Evolutionary conservation across 2,888 invertebrate genomes (phyloP).

Genomic region (Phaonia tiefii): DNA sequence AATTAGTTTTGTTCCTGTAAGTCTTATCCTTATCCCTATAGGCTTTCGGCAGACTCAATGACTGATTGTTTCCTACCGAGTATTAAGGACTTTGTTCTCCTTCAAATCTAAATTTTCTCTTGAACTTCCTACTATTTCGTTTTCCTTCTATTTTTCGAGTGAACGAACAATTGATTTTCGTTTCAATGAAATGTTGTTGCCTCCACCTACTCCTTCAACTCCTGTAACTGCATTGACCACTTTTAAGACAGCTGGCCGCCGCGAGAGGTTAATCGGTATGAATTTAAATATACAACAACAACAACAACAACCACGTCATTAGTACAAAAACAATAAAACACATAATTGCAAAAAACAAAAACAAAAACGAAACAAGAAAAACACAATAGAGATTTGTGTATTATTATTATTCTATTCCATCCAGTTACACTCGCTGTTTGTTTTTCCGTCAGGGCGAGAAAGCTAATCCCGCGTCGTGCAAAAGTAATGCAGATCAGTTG

Average conservation of each 20-base stretch:
- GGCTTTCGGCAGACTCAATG: no score
- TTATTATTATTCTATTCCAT: constrained; percentile 10
- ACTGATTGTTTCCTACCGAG: no score
- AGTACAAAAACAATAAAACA: background rate
- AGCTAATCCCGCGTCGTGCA: background rate
- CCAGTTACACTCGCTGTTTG: background rate
- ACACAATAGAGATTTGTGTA: constrained; percentile 21
- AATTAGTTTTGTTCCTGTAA: no score
- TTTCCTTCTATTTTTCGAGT: background rate
- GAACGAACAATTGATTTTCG: background rate
- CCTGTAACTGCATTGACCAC: constrained; percentile 15
- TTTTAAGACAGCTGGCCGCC: constrained; percentile 7
- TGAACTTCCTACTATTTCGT: background rate
- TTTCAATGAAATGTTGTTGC: background rate
- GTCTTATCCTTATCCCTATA: no score
- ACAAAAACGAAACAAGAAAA: constrained; percentile 7
- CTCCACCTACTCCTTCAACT: no score
- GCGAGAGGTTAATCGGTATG: constrained; percentile 30
- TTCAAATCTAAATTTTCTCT: no score
- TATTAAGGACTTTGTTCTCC: no score
- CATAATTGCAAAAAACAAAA: background rate
- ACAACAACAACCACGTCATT: no score
- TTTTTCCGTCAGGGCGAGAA: background rate
- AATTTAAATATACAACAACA: constrained; percentile 15
- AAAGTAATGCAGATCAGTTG: constrained; percentile 49